Conservation (phyloP, 2,888 invertebrate species). For the Heliconius charithonia region DNA sequence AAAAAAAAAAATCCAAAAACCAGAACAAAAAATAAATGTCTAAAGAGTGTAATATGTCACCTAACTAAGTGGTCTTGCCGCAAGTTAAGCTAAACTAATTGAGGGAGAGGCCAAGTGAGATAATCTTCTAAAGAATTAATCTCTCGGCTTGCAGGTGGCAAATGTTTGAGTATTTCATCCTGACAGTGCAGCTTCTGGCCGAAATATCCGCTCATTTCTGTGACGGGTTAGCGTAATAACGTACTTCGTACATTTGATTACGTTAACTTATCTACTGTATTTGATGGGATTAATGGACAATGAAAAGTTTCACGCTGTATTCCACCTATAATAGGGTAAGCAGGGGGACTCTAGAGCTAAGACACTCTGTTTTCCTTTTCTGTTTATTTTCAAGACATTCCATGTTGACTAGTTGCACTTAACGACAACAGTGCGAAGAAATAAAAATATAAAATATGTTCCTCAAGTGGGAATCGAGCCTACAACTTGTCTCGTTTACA, state of each 20-base stretch:
- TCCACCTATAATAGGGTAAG: too few relatives aligned
- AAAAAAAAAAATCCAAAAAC: background rate
- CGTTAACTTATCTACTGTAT: background rate
- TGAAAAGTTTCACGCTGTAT: too few relatives aligned
- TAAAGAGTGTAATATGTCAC: conserved; percentile 25
- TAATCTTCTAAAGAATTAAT: conserved; percentile 42
- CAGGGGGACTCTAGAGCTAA: too few relatives aligned
- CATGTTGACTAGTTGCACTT: too few relatives aligned
- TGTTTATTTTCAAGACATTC: too few relatives aligned
- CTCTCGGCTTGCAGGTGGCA: conserved; percentile 37
- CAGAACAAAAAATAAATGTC: background rate
- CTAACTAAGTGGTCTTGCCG: conserved; percentile 13
- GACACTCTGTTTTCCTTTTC: too few relatives aligned
- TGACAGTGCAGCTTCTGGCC: conserved; percentile 35
- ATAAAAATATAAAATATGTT: too few relatives aligned
- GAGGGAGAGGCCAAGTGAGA: conserved; percentile 31
- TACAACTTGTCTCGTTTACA: too few relatives aligned
- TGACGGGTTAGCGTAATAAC: conserved; percentile 6
- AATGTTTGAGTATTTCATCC: conserved; percentile 27
- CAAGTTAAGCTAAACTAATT: conserved; percentile 41
- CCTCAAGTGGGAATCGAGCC: too few relatives aligned
- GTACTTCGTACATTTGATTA: background rate
- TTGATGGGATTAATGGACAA: too few relatives aligned
- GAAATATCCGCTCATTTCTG: conserved; percentile 27
- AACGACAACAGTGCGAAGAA: too few relatives aligned